Conservation (phyloP, 2,888 invertebrate species). For the Keiferia lycopersicella region DNA sequence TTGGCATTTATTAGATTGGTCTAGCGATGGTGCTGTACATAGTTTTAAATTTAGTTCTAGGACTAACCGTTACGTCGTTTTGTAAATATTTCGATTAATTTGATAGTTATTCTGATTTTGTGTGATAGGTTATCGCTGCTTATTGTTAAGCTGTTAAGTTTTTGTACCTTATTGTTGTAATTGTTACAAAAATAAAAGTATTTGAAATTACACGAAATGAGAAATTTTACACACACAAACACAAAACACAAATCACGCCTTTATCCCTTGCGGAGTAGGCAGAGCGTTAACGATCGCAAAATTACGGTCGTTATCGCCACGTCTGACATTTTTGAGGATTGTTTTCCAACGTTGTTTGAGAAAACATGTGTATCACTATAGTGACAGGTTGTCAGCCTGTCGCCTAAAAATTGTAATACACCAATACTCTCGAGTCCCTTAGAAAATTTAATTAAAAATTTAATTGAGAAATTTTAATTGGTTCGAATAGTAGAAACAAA, state of each 20-base stretch:
- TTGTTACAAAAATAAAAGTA: constrained; percentile 39
- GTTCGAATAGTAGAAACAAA: constrained; percentile 33
- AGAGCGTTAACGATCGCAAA: too few relatives aligned
- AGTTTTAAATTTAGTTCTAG: constrained; percentile 26
- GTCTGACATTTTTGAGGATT: too few relatives aligned
- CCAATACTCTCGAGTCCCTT: too few relatives aligned
- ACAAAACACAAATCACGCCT: too few relatives aligned
- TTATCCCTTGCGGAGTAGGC: too few relatives aligned
- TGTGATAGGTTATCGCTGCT: constrained; percentile 45
- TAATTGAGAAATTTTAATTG: constrained; percentile 36
- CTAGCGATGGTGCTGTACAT: constrained; percentile 24
- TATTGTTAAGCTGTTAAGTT: constrained; percentile 24
- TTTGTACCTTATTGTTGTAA: constrained; percentile 38
- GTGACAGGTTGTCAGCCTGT: too few relatives aligned
- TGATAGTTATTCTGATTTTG: constrained; percentile 34
- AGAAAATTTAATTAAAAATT: too few relatives aligned
- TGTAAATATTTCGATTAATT: constrained; percentile 34
- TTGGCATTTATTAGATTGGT: constrained; percentile 44
- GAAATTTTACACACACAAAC: too few relatives aligned
- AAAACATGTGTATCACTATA: too few relatives aligned
- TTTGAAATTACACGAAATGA: constrained; percentile 24
- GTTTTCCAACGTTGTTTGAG: too few relatives aligned
- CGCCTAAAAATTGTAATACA: too few relatives aligned
- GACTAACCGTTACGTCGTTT: constrained; percentile 30
- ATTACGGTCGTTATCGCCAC: too few relatives aligned